Percentiles rank a stretch among this genome's conserved stretches.
Evolutionary conservation across 2,888 invertebrate genomes (phyloP).

Genomic region (Morpho deidamia): DNA sequence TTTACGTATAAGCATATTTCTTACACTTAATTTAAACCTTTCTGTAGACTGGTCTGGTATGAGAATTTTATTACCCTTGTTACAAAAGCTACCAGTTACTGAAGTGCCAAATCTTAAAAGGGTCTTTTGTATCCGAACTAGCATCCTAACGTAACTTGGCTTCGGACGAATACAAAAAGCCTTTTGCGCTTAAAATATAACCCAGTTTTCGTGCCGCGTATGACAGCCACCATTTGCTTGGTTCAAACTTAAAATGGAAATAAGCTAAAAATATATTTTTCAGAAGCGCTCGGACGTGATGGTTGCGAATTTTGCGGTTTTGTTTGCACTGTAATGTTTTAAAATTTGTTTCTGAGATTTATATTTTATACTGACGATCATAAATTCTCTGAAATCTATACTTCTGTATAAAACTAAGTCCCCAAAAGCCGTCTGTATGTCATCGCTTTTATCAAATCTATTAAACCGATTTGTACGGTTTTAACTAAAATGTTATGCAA

Average conservation of each 20-base stretch:
- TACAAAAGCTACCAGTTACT: neutral
- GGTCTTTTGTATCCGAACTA: constrained; percentile 22
- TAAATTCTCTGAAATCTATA: too few species aligned
- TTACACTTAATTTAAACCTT: too few species aligned
- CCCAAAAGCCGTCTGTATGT: too few species aligned
- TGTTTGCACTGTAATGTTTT: neutral
- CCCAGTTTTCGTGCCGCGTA: constrained; percentile 22
- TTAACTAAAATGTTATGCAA: too few species aligned
- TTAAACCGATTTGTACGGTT: too few species aligned
- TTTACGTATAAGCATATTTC: too few species aligned
- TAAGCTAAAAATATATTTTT: constrained; percentile 17
- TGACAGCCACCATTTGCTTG: constrained; percentile 25
- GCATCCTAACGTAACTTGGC: constrained; percentile 19
- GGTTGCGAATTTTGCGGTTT: constrained; percentile 3
- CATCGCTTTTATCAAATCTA: too few species aligned
- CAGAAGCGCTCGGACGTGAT: constrained; percentile 7
- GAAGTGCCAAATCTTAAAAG: constrained; percentile 18
- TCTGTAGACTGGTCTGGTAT: too few species aligned
- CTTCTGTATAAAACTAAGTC: too few species aligned
- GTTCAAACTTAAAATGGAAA: constrained; percentile 12
- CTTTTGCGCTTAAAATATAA: constrained; percentile 17
- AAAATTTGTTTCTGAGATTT: neutral
- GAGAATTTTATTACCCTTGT: neutral
- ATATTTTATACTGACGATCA: neutral
- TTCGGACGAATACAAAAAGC: constrained; percentile 20